Evolutionary conservation across 35 echinoderm and acorn worm genomes (phyloP).

Genomic region (Strongylocentrotus purpuratus): DNA sequence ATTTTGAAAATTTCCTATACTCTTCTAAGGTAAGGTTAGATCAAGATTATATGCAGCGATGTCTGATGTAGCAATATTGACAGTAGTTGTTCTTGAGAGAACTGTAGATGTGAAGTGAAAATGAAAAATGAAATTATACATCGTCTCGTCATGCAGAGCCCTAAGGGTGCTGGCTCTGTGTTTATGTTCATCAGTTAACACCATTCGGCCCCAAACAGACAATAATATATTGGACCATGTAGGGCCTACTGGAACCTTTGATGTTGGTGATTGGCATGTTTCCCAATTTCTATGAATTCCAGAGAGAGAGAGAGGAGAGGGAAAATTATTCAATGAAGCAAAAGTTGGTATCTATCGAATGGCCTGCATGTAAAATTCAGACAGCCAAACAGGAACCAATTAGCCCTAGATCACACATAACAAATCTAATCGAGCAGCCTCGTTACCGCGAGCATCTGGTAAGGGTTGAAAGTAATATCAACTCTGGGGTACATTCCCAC

Average conservation of each 20-base stretch:
- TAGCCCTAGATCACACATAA: neutral
- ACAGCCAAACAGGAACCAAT: neutral
- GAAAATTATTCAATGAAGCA: neutral
- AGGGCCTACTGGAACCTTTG: neutral
- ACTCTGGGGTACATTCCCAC: neutral
- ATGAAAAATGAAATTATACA: neutral
- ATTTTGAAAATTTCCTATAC: neutral
- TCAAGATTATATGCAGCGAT: neutral
- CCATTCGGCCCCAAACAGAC: no score
- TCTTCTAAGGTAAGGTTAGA: no score
- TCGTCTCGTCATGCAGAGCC: no score
- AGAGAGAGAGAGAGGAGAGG: neutral
- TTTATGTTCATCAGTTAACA: no score
- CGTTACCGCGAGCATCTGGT: neutral
- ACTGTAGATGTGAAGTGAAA: neutral
- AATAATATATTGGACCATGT: no score
- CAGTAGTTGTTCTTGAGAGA: neutral
- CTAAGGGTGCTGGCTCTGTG: no score
- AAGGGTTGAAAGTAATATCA: constrained; percentile 3
- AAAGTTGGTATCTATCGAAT: neutral
- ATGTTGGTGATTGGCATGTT: neutral
- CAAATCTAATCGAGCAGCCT: constrained; percentile 4
- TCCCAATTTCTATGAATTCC: neutral
- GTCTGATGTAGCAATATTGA: neutral
- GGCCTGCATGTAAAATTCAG: neutral